Conservation (phyloP, 2,797 vertebrate species). For the Gallinago solitaria region DNA sequence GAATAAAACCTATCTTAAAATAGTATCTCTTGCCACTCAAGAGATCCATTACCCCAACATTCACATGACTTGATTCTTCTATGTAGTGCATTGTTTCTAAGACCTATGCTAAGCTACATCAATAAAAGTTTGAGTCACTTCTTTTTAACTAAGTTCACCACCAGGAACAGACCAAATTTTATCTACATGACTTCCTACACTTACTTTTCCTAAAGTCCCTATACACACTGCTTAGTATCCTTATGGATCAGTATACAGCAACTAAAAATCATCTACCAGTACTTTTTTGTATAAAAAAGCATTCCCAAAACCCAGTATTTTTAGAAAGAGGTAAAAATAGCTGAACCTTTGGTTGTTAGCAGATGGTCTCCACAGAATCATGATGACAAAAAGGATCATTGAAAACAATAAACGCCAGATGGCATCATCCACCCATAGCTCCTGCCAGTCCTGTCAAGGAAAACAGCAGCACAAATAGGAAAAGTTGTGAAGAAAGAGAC, state of each 20-base stretch:
- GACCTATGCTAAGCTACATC: not conserved
- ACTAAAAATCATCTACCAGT: not conserved
- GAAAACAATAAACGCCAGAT: slow-evolving; percentile 97
- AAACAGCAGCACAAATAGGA: not conserved
- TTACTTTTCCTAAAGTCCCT: not conserved
- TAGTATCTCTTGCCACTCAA: not conserved
- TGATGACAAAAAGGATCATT: slow-evolving; percentile 96
- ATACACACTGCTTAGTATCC: not conserved
- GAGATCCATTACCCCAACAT: not conserved
- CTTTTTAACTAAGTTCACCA: not conserved
- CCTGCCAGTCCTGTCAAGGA: slow-evolving; percentile 88
- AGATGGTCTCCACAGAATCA: slow-evolving; percentile 94
- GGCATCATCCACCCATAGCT: slow-evolving; percentile 95
- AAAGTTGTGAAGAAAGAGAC: not conserved
- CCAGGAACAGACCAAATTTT: not conserved
- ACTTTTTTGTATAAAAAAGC: not conserved
- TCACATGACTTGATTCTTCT: not conserved
- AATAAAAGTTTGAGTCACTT: not conserved
- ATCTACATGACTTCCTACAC: not conserved
- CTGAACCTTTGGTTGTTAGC: slow-evolving; percentile 93
- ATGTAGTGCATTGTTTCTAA: not conserved
- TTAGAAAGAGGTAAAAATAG: not conserved
- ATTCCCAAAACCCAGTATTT: not conserved
- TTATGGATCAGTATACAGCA: not conserved
- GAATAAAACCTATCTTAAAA: not conserved